phyloP scores from a whole-genome alignment of 2,797 vertebrate species.

The Rhinoraja longicauda region DNA sequence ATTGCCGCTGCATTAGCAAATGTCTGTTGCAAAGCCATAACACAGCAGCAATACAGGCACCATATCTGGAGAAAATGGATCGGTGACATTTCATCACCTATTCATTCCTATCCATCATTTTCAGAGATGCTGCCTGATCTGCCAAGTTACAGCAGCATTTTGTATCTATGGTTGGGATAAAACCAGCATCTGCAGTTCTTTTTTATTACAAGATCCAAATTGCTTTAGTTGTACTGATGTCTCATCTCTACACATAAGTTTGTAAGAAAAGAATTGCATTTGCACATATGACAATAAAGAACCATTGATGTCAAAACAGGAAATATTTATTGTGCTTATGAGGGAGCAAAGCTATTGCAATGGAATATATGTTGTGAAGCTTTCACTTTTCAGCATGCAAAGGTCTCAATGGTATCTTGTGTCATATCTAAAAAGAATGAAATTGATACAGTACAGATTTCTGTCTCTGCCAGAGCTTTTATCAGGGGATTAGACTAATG shows the following conservation, averaged over 20 bases:
- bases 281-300: too few relatives aligned
- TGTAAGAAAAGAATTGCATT: too few relatives aligned
- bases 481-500: neutral
- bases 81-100: too few relatives aligned
- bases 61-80: too few relatives aligned
- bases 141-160: too few relatives aligned
- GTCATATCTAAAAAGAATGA: neutral
- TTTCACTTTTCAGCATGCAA: neutral
- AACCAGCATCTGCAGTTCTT: too few relatives aligned
- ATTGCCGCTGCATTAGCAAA: neutral
- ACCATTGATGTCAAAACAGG: neutral
- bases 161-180: too few relatives aligned
- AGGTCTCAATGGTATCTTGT: neutral
- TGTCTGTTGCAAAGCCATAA: neutral
- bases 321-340: neutral
- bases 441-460: neutral
- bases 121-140: too few relatives aligned
- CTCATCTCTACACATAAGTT: neutral
- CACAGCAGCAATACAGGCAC: neutral
- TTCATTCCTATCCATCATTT: too few relatives aligned
- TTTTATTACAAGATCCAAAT: neutral
- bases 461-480: neutral
- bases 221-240: neutral
- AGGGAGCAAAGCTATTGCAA: neutral
- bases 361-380: neutral